These are phyloP conservation scores for Corbicula japonica DNA, from an alignment of 2,888 invertebrate genomes.

Conservation along the genomic window DNA sequence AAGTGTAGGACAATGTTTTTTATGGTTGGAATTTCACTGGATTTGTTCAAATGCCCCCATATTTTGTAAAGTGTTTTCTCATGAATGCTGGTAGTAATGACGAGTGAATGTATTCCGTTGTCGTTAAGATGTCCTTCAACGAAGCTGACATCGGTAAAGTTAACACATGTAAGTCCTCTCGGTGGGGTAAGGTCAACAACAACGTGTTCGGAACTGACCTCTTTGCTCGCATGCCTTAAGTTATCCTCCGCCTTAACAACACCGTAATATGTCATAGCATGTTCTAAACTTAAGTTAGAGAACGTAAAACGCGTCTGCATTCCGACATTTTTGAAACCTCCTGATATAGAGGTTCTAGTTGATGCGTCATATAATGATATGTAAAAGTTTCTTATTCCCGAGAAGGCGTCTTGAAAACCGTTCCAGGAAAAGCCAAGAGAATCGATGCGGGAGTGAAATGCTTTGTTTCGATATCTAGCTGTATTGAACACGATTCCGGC, in stretches of 20 bases:
- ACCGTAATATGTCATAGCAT: slow-evolving; percentile 33
- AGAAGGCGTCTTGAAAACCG: slow-evolving; percentile 57
- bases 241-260: slow-evolving; percentile 37
- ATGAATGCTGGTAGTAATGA: not conserved
- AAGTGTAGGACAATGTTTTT: no score
- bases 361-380: not conserved
- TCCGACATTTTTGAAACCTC: slow-evolving; percentile 23
- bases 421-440: slow-evolving; percentile 43
- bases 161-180: slow-evolving; percentile 1
- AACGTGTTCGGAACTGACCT: not conserved
- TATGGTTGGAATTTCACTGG: no score
- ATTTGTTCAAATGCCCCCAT: not conserved
- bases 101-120: not conserved
- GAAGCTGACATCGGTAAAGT: not conserved
- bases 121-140: not conserved
- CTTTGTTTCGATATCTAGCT: slow-evolving; percentile 4
- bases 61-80: not conserved
- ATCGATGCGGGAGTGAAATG: slow-evolving; percentile 10
- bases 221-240: slow-evolving; percentile 18
- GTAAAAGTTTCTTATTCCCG: slow-evolving; percentile 31
- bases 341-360: not conserved
- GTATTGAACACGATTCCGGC: slow-evolving; percentile 60
- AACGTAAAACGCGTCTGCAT: slow-evolving; percentile 21
- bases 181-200: slow-evolving; percentile 28
- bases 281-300: slow-evolving; percentile 4